phyloP scores from a whole-genome alignment of 2,797 vertebrate genomes.

The Eremophila alpestris region DNA sequence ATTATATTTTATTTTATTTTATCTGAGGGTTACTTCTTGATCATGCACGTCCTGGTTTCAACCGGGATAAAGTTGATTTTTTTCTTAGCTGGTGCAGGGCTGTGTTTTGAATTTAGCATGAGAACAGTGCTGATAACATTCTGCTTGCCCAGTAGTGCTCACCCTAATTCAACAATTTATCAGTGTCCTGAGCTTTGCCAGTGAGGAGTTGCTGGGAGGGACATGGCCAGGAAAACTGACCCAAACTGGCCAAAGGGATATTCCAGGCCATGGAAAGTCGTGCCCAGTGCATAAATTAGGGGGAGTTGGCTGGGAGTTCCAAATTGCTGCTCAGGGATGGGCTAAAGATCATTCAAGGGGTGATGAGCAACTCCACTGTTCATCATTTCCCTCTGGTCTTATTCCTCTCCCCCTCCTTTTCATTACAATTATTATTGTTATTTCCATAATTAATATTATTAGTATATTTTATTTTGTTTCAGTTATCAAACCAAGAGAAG shows the following conservation, averaged over 20 bases:
- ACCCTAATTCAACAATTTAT: neutral
- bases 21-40: neutral
- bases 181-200: neutral
- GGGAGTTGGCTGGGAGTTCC: neutral
- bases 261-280: neutral
- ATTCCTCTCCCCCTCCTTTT: neutral
- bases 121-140: neutral
- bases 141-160: neutral
- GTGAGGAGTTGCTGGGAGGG: neutral
- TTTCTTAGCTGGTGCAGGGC: neutral
- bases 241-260: neutral
- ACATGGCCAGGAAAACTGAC: neutral
- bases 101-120: neutral
- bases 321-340: fast-evolving
- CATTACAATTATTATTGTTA: too few relatives aligned
- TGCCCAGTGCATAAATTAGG: neutral
- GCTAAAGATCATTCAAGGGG: neutral
- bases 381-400: neutral
- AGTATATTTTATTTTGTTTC: neutral
- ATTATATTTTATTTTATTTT: too few relatives aligned
- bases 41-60: neutral
- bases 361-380: neutral
- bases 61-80: neutral
- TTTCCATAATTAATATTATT: neutral
- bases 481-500: neutral